Evolutionary conservation across 2,888 invertebrate genomes (phyloP).

Genomic region (Phaedon cochleariae): DNA sequence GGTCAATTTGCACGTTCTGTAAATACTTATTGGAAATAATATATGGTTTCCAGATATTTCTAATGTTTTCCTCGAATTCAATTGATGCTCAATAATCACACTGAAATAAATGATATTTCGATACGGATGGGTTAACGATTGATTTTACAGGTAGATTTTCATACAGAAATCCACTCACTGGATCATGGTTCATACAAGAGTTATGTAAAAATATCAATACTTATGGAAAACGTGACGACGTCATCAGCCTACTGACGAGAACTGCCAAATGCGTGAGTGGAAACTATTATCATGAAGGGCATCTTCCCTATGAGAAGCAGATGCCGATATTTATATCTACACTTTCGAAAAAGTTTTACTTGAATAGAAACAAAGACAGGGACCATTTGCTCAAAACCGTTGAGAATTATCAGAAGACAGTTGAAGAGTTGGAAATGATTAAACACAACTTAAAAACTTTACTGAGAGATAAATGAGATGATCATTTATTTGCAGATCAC

Average conservation of each 20-base stretch:
- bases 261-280: slow-evolving; percentile 55
- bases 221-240: slow-evolving; percentile 55
- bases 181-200: slow-evolving; percentile 59
- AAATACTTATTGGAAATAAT: too few relatives aligned
- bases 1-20: too few relatives aligned
- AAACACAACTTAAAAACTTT: background rate
- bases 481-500: too few relatives aligned
- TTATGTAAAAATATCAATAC: slow-evolving; percentile 53
- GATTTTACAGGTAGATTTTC: slow-evolving; percentile 51
- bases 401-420: background rate
- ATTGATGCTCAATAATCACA: too few relatives aligned
- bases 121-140: too few relatives aligned
- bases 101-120: too few relatives aligned
- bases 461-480: background rate
- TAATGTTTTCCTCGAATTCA: too few relatives aligned
- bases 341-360: slow-evolving; percentile 53
- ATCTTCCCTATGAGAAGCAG: slow-evolving; percentile 45
- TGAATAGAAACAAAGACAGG: slow-evolving; percentile 54
- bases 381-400: slow-evolving; percentile 28
- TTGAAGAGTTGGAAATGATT: background rate
- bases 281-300: slow-evolving; percentile 43
- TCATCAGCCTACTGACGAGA: slow-evolving; percentile 53
- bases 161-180: slow-evolving; percentile 45
- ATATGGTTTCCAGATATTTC: too few relatives aligned
- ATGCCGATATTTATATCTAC: slow-evolving; percentile 57